phyloP scores from a whole-genome alignment of 2,113 vertebrate genomes.

The Petrocephalus microphthalmus region DNA sequence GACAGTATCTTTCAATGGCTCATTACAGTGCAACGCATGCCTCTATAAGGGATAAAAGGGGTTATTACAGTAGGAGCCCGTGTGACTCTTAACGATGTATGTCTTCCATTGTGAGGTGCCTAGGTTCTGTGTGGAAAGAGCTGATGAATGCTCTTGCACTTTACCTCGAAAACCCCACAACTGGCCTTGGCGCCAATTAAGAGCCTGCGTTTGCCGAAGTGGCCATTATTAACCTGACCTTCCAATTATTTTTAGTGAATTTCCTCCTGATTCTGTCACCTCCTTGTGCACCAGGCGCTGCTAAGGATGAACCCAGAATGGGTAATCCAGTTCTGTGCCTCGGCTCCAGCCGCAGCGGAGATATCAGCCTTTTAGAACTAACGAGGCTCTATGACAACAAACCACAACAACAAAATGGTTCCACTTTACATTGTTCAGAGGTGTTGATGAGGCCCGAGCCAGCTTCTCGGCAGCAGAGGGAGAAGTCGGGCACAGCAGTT shows the following conservation, averaged over 20 bases:
- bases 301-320: conserved; percentile 44
- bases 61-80: not conserved
- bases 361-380: not conserved
- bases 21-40: conserved; percentile 47
- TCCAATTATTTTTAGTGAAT: conserved; percentile 65
- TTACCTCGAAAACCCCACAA: conserved; percentile 60
- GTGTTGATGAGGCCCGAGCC: not conserved
- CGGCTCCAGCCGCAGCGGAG: not conserved
- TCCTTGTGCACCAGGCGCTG: conserved; percentile 35
- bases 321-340: conserved; percentile 38
- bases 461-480: not conserved
- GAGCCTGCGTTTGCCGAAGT: conserved; percentile 52
- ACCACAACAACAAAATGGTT: conserved; percentile 4
- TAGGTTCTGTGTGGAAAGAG: conserved; percentile 41
- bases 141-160: conserved; percentile 72
- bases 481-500: not conserved
- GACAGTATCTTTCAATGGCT: conserved; percentile 49
- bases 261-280: conserved; percentile 52
- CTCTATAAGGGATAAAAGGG: conserved; percentile 32
- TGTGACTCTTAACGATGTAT: conserved; percentile 26
- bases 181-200: conserved; percentile 64
- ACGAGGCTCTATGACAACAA: not conserved
- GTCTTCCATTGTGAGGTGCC: conserved; percentile 33
- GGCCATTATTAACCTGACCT: conserved; percentile 68
- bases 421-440: not conserved